Conservation (phyloP, 1,140 invertebrate genomes). For the Euura lappo region DNA sequence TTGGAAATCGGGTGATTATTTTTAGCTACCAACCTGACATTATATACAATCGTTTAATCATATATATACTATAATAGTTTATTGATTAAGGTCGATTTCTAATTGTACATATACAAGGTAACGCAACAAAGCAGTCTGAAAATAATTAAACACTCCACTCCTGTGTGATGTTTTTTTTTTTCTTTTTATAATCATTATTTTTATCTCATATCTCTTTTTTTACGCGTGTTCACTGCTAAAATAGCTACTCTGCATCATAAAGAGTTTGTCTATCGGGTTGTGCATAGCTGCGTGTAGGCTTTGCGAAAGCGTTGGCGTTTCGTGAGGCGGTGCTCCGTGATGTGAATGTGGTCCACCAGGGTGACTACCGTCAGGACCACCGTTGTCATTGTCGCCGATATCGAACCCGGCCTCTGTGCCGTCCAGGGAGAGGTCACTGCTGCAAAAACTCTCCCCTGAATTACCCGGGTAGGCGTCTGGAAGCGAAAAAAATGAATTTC, state of each 20-base stretch:
- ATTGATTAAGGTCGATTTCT: too few species aligned
- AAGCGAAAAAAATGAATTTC: slow-evolving; percentile 36
- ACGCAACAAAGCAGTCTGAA: too few species aligned
- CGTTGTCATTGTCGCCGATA: slow-evolving; percentile 60
- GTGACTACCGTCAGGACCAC: slow-evolving; percentile 51
- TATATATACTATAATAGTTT: too few species aligned
- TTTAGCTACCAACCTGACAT: too few species aligned
- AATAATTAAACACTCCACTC: too few species aligned
- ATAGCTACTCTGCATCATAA: slow-evolving; percentile 96
- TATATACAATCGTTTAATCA: too few species aligned
- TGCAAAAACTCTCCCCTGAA: slow-evolving; percentile 89
- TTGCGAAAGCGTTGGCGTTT: slow-evolving; percentile 62
- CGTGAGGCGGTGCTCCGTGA: slow-evolving; percentile 58
- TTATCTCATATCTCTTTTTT: slow-evolving; percentile 15
- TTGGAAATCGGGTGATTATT: too few species aligned
- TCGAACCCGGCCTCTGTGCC: slow-evolving; percentile 84
- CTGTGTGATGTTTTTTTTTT: not conserved
- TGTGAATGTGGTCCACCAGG: slow-evolving; percentile 62
- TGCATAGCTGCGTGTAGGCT: slow-evolving; percentile 70
- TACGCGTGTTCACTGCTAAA: slow-evolving; percentile 74
- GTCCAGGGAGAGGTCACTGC: slow-evolving; percentile 86
- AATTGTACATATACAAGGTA: too few species aligned
- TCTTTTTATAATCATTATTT: not conserved
- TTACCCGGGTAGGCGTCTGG: slow-evolving; percentile 81
- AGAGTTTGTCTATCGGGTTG: slow-evolving; percentile 97